Evolutionary conservation across 2,797 vertebrate species (phyloP).

Genomic region (Saguinus oedipus): DNA sequence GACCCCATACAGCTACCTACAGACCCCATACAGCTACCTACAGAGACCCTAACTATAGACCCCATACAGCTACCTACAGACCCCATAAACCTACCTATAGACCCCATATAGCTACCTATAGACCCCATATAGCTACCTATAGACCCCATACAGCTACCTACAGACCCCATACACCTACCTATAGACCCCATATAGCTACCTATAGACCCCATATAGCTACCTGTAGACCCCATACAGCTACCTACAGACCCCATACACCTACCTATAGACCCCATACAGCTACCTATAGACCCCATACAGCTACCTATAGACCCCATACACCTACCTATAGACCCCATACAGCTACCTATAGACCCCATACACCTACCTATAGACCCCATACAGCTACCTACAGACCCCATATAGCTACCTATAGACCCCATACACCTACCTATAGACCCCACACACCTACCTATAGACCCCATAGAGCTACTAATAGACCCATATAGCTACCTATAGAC

Average conservation of each 20-base stretch:
- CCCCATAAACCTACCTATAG: background rate
- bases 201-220: rapidly evolving
- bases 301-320: too few species aligned
- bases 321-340: background rate
- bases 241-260: rapidly evolving
- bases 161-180: too few species aligned
- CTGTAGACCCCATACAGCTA: too few species aligned
- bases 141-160: too few species aligned
- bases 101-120: too few species aligned
- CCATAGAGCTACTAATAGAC: background rate
- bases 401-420: background rate
- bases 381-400: background rate
- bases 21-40: background rate
- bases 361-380: rapidly evolving
- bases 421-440: background rate
- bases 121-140: too few species aligned
- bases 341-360: background rate
- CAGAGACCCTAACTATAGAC: background rate
- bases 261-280: too few species aligned
- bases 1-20: background rate
- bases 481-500: background rate
- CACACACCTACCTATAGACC: rapidly evolving
- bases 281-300: too few species aligned
- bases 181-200: too few species aligned
- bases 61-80: background rate